These are phyloP conservation scores for Omphaloscelis lunosa DNA, from an alignment of 2,888 invertebrate species.

Conservation along the genomic window DNA sequence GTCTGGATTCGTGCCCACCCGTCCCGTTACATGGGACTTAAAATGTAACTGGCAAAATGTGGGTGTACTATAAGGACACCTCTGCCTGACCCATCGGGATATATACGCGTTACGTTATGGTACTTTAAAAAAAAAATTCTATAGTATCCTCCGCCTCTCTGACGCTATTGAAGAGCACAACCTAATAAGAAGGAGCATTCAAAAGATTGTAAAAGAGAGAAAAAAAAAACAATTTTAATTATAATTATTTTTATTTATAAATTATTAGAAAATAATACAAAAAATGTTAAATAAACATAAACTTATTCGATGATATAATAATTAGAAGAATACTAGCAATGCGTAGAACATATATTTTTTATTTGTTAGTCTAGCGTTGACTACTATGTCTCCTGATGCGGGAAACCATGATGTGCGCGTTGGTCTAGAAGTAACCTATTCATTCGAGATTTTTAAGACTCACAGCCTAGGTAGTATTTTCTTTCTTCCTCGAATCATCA, in stretches of 20 bases:
- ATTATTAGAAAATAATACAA: conserved; percentile 52
- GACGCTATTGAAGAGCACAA: neutral
- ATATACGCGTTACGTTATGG: neutral
- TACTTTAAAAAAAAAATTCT: neutral
- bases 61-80: neutral
- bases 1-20: too few relatives aligned
- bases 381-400: neutral
- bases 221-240: neutral
- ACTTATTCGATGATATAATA: conserved; percentile 12
- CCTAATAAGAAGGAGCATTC: neutral
- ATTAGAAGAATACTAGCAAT: neutral
- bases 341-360: neutral
- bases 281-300: conserved; percentile 36
- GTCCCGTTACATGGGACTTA: too few relatives aligned
- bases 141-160: too few relatives aligned
- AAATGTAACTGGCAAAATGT: too few relatives aligned
- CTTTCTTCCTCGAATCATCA: neutral
- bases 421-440: neutral
- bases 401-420: neutral
- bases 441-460: neutral
- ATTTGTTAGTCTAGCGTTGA: neutral
- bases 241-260: conserved; percentile 42
- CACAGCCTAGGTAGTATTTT: neutral
- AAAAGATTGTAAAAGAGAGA: neutral
- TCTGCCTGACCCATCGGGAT: neutral